phyloP scores from a whole-genome alignment of 2,797 vertebrate genomes.

The Pseudocheirus occidentalis region DNA sequence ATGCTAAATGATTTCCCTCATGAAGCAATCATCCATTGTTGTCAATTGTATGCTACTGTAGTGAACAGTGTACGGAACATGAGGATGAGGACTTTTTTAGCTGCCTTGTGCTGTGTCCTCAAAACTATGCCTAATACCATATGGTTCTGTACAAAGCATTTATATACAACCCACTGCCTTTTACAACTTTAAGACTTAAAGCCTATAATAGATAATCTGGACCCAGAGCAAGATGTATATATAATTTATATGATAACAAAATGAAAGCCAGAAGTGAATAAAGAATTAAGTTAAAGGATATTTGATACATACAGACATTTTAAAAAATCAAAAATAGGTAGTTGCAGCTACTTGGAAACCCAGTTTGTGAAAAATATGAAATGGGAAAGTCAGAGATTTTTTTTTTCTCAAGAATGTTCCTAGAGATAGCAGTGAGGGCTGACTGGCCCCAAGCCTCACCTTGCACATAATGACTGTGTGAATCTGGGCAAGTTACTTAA shows the following conservation, averaged over 20 bases:
- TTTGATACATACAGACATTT: neutral
- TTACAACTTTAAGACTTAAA: neutral
- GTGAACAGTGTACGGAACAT: neutral
- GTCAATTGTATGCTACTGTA: neutral
- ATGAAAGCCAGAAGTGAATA: neutral
- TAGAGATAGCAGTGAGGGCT: neutral
- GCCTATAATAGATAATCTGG: neutral
- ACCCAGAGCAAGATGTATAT: neutral
- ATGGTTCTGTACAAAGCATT: neutral
- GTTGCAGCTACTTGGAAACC: neutral
- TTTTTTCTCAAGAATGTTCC: neutral
- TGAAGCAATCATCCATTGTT: neutral
- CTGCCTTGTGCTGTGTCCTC: neutral
- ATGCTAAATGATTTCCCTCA: neutral
- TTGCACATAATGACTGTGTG: neutral
- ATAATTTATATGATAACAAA: neutral
- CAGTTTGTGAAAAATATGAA: neutral
- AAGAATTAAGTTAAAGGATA: neutral
- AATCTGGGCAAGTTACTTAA: neutral
- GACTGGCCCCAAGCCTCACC: neutral
- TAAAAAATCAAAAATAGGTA: neutral
- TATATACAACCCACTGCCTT: neutral
- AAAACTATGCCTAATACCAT: neutral
- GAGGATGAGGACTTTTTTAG: constrained; percentile 3
- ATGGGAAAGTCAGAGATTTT: neutral